phyloP scores from a whole-genome alignment of 2,888 invertebrate genomes.

The Caradrina kadenii region DNA sequence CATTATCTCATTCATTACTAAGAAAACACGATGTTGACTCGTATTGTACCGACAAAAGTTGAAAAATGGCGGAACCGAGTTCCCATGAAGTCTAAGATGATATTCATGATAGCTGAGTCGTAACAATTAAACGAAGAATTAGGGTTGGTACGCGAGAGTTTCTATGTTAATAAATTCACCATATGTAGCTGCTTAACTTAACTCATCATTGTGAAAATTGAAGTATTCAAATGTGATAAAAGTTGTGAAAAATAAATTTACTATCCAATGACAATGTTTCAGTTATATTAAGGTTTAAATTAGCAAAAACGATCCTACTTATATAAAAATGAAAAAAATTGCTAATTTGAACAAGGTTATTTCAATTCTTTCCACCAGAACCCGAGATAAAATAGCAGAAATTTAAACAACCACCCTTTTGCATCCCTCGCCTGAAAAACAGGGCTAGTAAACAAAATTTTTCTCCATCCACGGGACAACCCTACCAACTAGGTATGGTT shows the following conservation, averaged over 20 bases:
- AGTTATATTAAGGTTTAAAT: no score
- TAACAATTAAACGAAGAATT: slow-evolving; percentile 86
- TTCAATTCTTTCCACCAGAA: neutral
- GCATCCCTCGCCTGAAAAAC: neutral
- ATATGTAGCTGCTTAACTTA: no score
- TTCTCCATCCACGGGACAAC: slow-evolving; percentile 21
- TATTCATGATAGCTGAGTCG: slow-evolving; percentile 80
- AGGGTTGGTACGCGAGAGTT: slow-evolving; percentile 50
- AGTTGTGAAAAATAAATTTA: no score
- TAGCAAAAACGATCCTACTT: no score
- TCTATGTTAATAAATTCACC: neutral
- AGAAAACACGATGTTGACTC: slow-evolving; percentile 79
- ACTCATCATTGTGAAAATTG: no score
- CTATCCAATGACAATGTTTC: no score
- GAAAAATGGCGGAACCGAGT: slow-evolving; percentile 83
- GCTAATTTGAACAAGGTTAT: neutral
- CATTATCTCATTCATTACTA: slow-evolving; percentile 85
- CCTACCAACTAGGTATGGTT: slow-evolving; percentile 63
- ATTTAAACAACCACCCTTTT: neutral
- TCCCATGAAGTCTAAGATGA: slow-evolving; percentile 88
- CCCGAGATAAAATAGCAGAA: neutral
- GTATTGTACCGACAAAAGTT: slow-evolving; percentile 79
- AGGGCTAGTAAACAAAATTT: neutral
- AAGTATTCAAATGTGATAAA: no score
- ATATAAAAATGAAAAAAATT: no score